Evolutionary conservation across 2,888 invertebrate species (phyloP), one percentile per base, ranked within the genome.

Genomic region (Slavum lentiscoides): DNA sequence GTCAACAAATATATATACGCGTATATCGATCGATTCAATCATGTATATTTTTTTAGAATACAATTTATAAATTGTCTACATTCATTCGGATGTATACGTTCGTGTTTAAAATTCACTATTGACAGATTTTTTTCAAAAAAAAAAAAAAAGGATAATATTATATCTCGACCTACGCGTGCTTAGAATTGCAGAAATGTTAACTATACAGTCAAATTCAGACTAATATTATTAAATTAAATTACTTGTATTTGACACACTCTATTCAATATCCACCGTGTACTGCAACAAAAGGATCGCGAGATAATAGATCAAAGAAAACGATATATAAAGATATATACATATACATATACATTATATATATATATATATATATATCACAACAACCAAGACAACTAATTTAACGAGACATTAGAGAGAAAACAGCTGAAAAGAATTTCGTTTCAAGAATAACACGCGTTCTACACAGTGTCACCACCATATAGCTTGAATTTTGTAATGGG

Each of bases 371-470:
- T 55, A 30, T 13, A 69, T 30, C 2, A 19, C 19, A 55, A 55
- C 19, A 5, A 13, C 53, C 19, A 53, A 30, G 23, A 53, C 19
- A 19, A 55, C 53, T 53, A 55, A 55, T 69, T 69, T 1, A 69
- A 55, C n/a, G 11, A n/a, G n/a, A n/a, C 53, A 30, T 30, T 19
- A 55, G 7, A 55, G 19, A 55, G 9, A 69, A 30, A 19, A 30
- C 30, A 19, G 49, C 6, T 53, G 19, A 69, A 69, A 53, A 69
- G 69, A 69, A 69, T 69, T 55, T n/a, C 19, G 19, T 53, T 37
- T 55, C 23, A 3, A 68, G 21, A 68, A 68, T 30, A 17, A 53
- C 53, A 55, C 23, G 21, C 49, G 17, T 37, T 53, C n/a, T 69
- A 49, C 17, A 4, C 62, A 2, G 21, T 69, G 30, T 30, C 13